Percentiles rank a stretch among this genome's conserved stretches.
phyloP scores from a whole-genome alignment of 2,888 invertebrate species.

The Drosophila kanekoi region DNA sequence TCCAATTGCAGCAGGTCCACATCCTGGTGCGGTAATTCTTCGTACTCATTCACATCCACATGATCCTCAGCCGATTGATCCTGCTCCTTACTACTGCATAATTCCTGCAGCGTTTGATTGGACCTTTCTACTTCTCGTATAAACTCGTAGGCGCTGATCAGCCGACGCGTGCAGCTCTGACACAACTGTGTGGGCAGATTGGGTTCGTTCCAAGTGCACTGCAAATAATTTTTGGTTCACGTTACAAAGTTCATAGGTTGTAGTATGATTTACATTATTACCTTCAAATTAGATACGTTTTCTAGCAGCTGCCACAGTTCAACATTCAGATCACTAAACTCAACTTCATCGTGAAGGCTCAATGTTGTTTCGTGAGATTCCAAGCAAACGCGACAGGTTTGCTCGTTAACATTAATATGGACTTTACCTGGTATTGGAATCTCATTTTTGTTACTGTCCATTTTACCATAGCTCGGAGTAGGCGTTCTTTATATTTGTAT shows the following conservation, averaged over 20 bases:
- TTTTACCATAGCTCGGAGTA: constrained; percentile 29
- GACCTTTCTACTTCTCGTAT: constrained; percentile 75
- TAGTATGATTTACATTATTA: constrained; percentile 25
- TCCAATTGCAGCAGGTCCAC: constrained; percentile 17
- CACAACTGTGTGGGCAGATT: constrained; percentile 74
- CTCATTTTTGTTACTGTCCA: constrained; percentile 21
- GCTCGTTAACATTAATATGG: constrained; percentile 14
- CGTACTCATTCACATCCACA: constrained; percentile 2
- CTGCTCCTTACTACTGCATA: constrained; percentile 16
- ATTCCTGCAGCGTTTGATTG: constrained; percentile 60
- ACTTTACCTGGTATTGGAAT: constrained; percentile 1
- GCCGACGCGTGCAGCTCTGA: constrained; percentile 71
- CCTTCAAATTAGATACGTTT: constrained; percentile 72
- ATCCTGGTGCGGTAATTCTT: constrained; percentile 12
- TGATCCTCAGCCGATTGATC: constrained; percentile 14
- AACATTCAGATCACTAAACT: constrained; percentile 66
- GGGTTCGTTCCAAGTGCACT: constrained; percentile 63
- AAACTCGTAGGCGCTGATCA: constrained; percentile 80
- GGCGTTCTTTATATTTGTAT: neutral
- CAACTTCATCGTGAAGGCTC: constrained; percentile 77
- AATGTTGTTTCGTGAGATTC: constrained; percentile 60
- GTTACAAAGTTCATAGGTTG: neutral
- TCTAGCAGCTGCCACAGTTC: constrained; percentile 71
- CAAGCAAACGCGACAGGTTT: constrained; percentile 78
- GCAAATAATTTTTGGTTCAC: neutral